Conservation (phyloP, 2,888 invertebrate species). For the Gnatocerus cornutus region DNA sequence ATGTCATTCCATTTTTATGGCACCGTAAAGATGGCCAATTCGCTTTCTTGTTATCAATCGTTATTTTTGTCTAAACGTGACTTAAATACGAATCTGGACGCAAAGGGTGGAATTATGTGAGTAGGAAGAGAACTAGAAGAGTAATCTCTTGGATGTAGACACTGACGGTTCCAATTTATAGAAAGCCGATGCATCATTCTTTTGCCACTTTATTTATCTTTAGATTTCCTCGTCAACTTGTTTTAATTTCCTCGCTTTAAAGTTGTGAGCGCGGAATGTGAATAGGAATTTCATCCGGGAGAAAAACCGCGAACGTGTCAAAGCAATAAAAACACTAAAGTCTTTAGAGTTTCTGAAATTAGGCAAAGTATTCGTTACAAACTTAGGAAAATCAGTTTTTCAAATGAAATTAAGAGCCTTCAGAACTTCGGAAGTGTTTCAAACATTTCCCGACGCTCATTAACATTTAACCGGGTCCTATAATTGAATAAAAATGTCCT, state of each 20-base stretch:
- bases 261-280: slow-evolving; percentile 31
- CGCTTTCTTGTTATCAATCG: slow-evolving; percentile 65
- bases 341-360: slow-evolving; percentile 57
- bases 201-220: slow-evolving; percentile 50
- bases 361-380: slow-evolving; percentile 55
- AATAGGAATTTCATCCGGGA: slow-evolving; percentile 19
- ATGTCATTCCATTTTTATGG: slow-evolving; percentile 60
- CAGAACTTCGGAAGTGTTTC: slow-evolving; percentile 52
- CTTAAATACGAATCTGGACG: slow-evolving; percentile 58
- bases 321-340: slow-evolving; percentile 50
- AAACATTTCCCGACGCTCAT: slow-evolving; percentile 55
- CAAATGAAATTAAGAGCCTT: slow-evolving; percentile 58
- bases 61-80: slow-evolving; percentile 65
- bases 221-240: slow-evolving; percentile 30
- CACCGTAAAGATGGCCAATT: slow-evolving; percentile 63
- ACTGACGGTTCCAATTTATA: slow-evolving; percentile 58
- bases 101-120: slow-evolving; percentile 48
- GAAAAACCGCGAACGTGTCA: slow-evolving; percentile 47
- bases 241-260: slow-evolving; percentile 36
- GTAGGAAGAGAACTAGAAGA: slow-evolving; percentile 48
- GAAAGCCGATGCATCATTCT: slow-evolving; percentile 57
- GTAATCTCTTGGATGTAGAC: slow-evolving; percentile 53
- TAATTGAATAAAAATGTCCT: slow-evolving; percentile 58
- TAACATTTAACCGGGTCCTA: slow-evolving; percentile 53
- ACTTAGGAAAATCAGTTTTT: slow-evolving; percentile 55